A percentile compares a stretch with the other conserved stretches of the same genome.
Evolutionary conservation across 2,797 vertebrate genomes (phyloP).

Genomic region (Enteromius anoplus): DNA sequence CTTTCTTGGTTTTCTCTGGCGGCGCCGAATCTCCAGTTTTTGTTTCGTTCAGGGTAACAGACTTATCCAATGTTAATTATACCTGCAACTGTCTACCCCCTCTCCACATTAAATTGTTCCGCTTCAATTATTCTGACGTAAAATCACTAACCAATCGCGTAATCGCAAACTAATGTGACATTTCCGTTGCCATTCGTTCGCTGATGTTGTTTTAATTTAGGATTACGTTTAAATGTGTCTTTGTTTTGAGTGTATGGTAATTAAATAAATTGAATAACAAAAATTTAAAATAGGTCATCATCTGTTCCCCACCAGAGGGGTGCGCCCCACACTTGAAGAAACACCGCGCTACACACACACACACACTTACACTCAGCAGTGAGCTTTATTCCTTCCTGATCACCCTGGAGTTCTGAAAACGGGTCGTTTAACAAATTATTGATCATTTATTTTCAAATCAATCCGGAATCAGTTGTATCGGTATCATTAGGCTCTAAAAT

Average conservation of each 20-base stretch:
- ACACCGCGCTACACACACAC: not conserved
- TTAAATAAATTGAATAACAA: not conserved
- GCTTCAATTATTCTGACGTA: too few species aligned
- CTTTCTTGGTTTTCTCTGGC: not conserved
- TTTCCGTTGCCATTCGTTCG: not conserved
- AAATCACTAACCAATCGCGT: too few species aligned
- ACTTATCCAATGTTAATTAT: not conserved
- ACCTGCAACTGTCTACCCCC: not conserved
- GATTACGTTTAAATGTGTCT: not conserved
- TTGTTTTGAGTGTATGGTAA: not conserved
- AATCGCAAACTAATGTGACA: too few species aligned
- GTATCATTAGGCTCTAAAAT: slow-evolving; percentile 19
- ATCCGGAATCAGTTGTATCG: slow-evolving; percentile 26
- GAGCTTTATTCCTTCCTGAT: slow-evolving; percentile 18
- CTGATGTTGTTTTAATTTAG: not conserved
- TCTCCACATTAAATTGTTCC: too few species aligned
- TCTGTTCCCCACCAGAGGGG: too few species aligned
- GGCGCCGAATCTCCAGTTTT: not conserved
- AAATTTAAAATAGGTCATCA: not conserved
- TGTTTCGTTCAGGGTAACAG: not conserved
- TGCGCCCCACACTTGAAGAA: not conserved
- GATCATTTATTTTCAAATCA: slow-evolving; percentile 23
- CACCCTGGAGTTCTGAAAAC: slow-evolving; percentile 21
- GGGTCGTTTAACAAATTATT: slow-evolving; percentile 41
- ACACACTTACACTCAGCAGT: not conserved